These are phyloP conservation scores for Salminus brasiliensis DNA, from an alignment of 2,113 vertebrate genomes.

Conservation along the genomic window DNA sequence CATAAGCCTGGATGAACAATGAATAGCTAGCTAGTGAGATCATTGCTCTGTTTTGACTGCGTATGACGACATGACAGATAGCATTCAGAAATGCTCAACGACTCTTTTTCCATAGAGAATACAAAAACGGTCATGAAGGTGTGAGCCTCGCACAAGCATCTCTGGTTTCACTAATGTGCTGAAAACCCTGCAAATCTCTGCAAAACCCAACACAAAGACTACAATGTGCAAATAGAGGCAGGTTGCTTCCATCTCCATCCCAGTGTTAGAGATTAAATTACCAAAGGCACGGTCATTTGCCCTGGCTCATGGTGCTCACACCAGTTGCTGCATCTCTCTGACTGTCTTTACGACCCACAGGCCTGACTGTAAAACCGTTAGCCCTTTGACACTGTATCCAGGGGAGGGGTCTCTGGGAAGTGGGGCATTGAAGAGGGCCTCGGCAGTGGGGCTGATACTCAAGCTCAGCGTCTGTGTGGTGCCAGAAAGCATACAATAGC, in stretches of 20 bases:
- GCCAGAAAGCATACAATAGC: conserved; percentile 46
- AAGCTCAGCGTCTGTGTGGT: conserved; percentile 35
- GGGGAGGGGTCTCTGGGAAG: conserved; percentile 20
- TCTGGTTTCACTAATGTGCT: neutral
- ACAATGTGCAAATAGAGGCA: neutral
- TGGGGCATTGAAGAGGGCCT: neutral
- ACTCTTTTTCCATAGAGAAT: neutral
- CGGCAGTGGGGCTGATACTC: conserved; percentile 1
- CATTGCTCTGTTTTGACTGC: conserved; percentile 30
- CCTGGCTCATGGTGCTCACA: conserved; percentile 1
- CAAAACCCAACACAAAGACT: neutral
- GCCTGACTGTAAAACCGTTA: conserved; percentile 32
- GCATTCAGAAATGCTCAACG: neutral
- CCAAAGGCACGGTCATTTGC: neutral
- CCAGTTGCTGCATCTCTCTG: neutral
- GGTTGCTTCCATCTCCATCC: neutral
- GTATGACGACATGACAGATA: conserved; percentile 6
- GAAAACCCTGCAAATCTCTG: neutral
- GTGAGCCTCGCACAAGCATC: neutral
- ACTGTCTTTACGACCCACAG: conserved; percentile 13
- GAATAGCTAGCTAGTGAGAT: conserved; percentile 56
- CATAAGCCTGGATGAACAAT: conserved; percentile 23
- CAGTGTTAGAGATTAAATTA: neutral
- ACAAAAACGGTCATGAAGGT: neutral
- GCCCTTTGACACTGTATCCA: conserved; percentile 37